phyloP scores from a whole-genome alignment of 2,113 vertebrate genomes.

The Rhodinocichla rosea region DNA sequence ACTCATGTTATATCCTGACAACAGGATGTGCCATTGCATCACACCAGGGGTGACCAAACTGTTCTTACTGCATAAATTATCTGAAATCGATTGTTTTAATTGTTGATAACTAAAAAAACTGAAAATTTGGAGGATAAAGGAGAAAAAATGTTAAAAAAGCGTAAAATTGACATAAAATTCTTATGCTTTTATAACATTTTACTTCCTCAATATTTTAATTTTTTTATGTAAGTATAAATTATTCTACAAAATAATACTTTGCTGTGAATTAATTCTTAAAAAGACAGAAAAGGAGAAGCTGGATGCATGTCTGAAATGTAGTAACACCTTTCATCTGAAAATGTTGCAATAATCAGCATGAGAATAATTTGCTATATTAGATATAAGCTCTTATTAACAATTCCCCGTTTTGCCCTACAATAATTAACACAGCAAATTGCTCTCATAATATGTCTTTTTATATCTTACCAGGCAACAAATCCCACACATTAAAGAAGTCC shows the following conservation, averaged over 20 bases:
- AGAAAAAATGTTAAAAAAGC: neutral
- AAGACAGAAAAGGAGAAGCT: neutral
- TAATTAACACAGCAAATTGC: neutral
- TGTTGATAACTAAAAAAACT: neutral
- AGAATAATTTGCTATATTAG: neutral
- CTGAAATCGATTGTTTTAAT: neutral
- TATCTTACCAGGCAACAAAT: neutral
- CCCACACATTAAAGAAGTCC: neutral
- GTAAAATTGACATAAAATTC: neutral
- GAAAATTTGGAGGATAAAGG: neutral
- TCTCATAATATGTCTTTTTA: neutral
- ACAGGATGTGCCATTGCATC: neutral
- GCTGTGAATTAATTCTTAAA: neutral
- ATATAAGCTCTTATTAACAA: neutral
- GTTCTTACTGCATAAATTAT: neutral
- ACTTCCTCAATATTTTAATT: neutral
- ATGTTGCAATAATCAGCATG: neutral
- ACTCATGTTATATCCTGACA: neutral
- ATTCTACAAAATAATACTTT: neutral
- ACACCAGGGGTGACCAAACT: neutral
- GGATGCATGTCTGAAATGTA: neutral
- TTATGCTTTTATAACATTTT: neutral
- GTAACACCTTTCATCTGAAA: neutral
- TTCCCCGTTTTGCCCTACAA: neutral
- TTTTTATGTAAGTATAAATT: neutral